Percentiles rank a stretch among this genome's conserved stretches.
Conservation (phyloP, 2,888 invertebrate genomes). For the Luperina nickerlii region DNA sequence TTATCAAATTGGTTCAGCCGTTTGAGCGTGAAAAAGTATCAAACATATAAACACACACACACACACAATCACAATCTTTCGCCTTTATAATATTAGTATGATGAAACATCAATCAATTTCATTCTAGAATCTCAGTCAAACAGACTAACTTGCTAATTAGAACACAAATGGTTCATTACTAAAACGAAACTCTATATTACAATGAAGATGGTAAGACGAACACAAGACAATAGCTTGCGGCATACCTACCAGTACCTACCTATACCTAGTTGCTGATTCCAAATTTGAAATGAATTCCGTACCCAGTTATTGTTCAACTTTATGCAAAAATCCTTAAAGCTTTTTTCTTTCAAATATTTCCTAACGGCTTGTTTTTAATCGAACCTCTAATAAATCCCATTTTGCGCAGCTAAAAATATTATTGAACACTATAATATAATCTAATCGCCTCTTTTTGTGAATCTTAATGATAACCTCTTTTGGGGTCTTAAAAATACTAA, state of each 20-base stretch:
- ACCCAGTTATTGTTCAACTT: not conserved
- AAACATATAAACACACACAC: too few species aligned
- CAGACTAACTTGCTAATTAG: not conserved
- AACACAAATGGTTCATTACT: not conserved
- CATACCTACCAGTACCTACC: not conserved
- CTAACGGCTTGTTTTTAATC: not conserved
- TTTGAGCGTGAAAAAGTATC: too few species aligned
- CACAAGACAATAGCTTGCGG: not conserved
- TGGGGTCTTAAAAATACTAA: too few species aligned
- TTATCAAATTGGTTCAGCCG: too few species aligned
- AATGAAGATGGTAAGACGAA: constrained; percentile 4
- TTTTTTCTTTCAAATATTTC: not conserved
- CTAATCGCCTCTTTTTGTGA: too few species aligned
- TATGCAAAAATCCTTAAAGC: not conserved
- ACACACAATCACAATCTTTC: too few species aligned
- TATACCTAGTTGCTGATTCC: not conserved
- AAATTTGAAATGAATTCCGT: not conserved
- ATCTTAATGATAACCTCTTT: too few species aligned
- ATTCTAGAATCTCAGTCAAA: constrained; percentile 5
- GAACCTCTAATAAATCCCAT: not conserved
- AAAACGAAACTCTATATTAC: not conserved
- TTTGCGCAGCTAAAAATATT: not conserved
- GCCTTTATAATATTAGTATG: too few species aligned
- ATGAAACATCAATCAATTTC: not conserved
- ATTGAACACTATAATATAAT: not conserved